Conservation (phyloP, 2,113 vertebrate genomes). For the Trogon surrucura region DNA sequence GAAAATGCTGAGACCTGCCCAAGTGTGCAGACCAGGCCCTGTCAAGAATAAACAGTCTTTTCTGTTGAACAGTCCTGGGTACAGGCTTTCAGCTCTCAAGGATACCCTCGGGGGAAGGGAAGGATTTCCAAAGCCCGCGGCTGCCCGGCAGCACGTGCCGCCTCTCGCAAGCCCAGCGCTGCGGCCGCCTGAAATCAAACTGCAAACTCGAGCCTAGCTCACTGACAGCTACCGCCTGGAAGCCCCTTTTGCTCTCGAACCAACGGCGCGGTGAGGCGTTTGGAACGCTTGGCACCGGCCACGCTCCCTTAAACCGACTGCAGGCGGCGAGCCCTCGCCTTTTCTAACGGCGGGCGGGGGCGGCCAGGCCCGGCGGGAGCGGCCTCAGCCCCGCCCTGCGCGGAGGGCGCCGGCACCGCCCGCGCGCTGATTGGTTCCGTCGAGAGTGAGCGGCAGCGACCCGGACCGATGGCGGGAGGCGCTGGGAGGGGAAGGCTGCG, state of each 20-base stretch:
- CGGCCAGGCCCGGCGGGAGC: too few relatives aligned
- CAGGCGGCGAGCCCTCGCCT: accelerated
- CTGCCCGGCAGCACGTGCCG: accelerated
- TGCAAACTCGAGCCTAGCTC: background rate
- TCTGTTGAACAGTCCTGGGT: accelerated
- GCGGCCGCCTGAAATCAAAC: too few relatives aligned
- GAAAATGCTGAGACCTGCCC: background rate
- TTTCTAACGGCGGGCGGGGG: accelerated
- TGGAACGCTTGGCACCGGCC: accelerated
- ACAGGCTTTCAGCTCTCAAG: accelerated
- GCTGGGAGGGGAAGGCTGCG: accelerated
- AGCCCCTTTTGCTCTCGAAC: accelerated
- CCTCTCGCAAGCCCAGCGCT: accelerated
- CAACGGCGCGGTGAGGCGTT: accelerated
- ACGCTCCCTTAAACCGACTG: accelerated
- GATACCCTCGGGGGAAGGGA: too few relatives aligned
- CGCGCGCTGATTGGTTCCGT: background rate
- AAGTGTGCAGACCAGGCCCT: accelerated
- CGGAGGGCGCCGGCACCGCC: background rate
- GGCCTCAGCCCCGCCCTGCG: accelerated
- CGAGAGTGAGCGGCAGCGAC: background rate
- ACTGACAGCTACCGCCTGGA: background rate
- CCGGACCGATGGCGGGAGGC: accelerated
- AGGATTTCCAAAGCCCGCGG: too few relatives aligned
- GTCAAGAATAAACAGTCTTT: accelerated